These are phyloP conservation scores for Dipodomys stephensi DNA, from an alignment of 2,113 vertebrate species.

Conservation along the genomic window DNA sequence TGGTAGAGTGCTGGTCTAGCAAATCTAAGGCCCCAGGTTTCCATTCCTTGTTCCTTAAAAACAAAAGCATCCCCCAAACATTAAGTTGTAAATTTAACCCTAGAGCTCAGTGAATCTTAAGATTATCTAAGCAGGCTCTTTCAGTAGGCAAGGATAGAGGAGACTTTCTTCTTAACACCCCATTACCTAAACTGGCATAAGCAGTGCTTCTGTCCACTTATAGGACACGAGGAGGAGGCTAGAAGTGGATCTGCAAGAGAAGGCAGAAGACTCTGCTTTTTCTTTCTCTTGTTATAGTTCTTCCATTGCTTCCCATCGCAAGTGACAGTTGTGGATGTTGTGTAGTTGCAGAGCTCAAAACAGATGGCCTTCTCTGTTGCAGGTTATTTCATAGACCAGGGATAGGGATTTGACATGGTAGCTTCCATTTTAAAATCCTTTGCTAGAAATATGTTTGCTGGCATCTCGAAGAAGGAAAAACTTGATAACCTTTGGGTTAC, in stretches of 20 bases:
- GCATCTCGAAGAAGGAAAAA: neutral
- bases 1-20: no score
- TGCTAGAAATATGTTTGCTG: neutral
- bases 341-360: neutral
- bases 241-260: neutral
- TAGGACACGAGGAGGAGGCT: neutral
- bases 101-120: neutral
- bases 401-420: neutral
- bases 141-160: neutral
- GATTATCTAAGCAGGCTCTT: neutral
- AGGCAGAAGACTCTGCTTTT: neutral
- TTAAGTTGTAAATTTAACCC: constrained; percentile 3
- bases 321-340: neutral
- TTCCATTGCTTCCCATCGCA: neutral
- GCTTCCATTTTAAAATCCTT: neutral
- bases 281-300: neutral
- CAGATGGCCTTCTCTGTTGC: neutral
- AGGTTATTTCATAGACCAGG: neutral
- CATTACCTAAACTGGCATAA: neutral
- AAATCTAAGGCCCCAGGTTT: no score
- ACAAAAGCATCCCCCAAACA: no score
- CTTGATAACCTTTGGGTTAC: neutral
- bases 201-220: neutral
- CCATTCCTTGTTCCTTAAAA: no score
- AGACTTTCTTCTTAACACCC: neutral